A percentile compares a stretch with the other conserved stretches of the same genome.
These are phyloP conservation scores for Urocolius indicus DNA, from an alignment of 2,113 vertebrate genomes.

Conservation along the genomic window DNA sequence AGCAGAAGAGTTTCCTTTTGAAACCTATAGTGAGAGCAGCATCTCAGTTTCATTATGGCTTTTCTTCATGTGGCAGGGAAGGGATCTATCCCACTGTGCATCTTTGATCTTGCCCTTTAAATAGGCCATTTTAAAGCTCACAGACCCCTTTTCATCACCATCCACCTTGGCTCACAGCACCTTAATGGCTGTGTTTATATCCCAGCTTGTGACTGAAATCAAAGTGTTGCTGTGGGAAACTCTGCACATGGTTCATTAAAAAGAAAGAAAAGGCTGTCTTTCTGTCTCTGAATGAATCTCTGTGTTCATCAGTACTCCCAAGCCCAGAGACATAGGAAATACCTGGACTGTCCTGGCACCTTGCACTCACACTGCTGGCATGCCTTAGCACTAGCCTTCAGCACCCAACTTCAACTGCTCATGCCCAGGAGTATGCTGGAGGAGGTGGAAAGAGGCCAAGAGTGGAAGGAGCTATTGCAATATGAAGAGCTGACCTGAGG, in stretches of 20 bases:
- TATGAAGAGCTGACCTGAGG: neutral
- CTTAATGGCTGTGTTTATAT: neutral
- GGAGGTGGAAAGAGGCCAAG: neutral
- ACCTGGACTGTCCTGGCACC: rapidly evolving
- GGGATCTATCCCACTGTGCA: neutral
- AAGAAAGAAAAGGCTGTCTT: neutral
- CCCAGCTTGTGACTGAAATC: neutral
- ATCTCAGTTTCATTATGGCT: neutral
- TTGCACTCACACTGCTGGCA: neutral
- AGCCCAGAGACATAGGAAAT: neutral
- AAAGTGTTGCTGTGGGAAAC: conserved; percentile 27
- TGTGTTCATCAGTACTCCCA: neutral
- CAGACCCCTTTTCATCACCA: conserved; percentile 18
- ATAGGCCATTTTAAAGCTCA: neutral
- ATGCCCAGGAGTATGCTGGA: neutral
- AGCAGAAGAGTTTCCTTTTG: conserved; percentile 1
- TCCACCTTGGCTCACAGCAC: neutral
- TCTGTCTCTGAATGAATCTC: neutral
- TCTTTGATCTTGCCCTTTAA: conserved; percentile 44
- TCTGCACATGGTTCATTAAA: conserved; percentile 11
- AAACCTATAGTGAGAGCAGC: neutral
- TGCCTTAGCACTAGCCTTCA: neutral
- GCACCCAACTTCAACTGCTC: neutral
- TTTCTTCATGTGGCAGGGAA: neutral
- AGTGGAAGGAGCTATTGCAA: neutral